These are phyloP conservation scores for Ephialtes manifestator DNA, from an alignment of 2,888 invertebrate genomes.

Conservation along the genomic window DNA sequence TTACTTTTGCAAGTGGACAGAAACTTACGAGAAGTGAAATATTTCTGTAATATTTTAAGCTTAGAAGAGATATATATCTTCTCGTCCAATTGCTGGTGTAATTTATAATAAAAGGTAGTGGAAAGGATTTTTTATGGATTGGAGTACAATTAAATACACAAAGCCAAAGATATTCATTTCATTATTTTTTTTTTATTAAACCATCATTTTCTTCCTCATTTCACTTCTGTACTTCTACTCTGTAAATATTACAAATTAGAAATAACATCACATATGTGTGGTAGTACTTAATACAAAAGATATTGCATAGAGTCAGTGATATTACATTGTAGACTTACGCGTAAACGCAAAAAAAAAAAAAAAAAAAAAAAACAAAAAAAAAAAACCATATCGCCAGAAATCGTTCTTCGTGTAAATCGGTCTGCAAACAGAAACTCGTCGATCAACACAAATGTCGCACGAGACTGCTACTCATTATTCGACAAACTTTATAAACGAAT, in stretches of 20 bases:
- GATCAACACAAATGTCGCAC: background rate
- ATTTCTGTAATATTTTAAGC: background rate
- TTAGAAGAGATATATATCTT: background rate
- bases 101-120: background rate
- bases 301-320: slow-evolving; percentile 76
- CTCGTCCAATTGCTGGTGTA: background rate
- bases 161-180: slow-evolving; percentile 2
- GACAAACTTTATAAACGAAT: background rate
- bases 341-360: slow-evolving; percentile 50
- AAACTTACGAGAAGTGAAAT: background rate
- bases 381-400: slow-evolving; percentile 14
- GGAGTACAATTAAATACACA: background rate
- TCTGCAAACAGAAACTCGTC: slow-evolving; percentile 16
- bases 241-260: slow-evolving; percentile 81
- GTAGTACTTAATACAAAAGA: slow-evolving; percentile 76
- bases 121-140: background rate
- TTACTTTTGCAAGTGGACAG: no score
- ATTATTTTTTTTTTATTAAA: slow-evolving; percentile 60
- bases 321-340: slow-evolving; percentile 68
- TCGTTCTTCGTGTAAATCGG: slow-evolving; percentile 26
- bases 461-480: background rate
- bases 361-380: slow-evolving; percentile 27
- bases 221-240: slow-evolving; percentile 70
- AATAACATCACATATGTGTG: slow-evolving; percentile 78
- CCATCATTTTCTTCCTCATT: slow-evolving; percentile 67